Evolutionary conservation across 2,888 invertebrate species (phyloP), one percentile per base, ranked within the genome.

Genomic region (Epicampocera succincta): DNA sequence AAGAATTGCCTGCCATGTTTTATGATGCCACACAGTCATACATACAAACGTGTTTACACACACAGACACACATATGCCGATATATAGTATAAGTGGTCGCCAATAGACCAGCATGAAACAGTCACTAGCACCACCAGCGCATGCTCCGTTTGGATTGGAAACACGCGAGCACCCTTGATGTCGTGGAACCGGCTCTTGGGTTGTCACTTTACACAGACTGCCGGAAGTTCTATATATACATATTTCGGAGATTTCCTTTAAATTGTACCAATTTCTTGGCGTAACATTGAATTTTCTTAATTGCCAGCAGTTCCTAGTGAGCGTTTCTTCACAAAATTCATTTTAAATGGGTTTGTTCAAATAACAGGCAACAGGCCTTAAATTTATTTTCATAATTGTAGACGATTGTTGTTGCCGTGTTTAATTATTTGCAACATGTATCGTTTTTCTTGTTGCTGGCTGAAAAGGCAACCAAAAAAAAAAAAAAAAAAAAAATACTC

Each of bases 371-470:
- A 15, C 72, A 52, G n/a, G 17, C 54, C 15, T 44, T 11, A 44
- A 50, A 33, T 44, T 72, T 66, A 38, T 58, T 71, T 80, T 76
- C 50, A 66, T 72, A 78, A 72, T 78, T 78, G 50, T 61, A 46
- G 71, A 54, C 65, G 52, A 61, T 69, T 80, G 74, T 58, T 76
- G 58, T 46, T 63, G 50, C 21, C 66, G 40, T 40, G 19, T 40
- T n/a, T 58, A 72, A 80, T 61, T 66, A 71, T 61, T 69, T 81
- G 66, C 58, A 71, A 77, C 54, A 71, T 75, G 68, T 58, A 63
- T 61, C 48, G 29, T 79, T 78, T 76, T 71, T 40, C 38, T 78
- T 50, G 17, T 19, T 54, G 56, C 52, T 74, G 73, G 69, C 73
- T 80, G 33, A 52, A 65, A 74, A 33, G 46, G n/a, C n/a, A n/a